These are phyloP conservation scores for Pomatostomus ruficeps DNA, from an alignment of 2,113 vertebrate species.

Conservation along the genomic window DNA sequence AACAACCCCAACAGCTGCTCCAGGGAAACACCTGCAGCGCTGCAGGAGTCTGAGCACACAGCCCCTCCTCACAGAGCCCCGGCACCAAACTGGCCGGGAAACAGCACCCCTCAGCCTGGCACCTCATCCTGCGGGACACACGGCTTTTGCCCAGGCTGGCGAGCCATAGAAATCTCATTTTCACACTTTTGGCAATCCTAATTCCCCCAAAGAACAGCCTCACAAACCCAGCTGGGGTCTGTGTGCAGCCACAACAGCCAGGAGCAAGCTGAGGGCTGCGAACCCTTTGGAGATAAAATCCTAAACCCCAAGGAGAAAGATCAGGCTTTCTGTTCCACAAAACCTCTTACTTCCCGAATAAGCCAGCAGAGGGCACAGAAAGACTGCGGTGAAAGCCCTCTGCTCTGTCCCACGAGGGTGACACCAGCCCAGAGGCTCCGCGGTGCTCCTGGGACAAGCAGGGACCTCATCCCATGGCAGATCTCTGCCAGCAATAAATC, in stretches of 20 bases:
- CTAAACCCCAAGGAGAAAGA: not conserved
- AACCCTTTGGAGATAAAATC: not conserved
- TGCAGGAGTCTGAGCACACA: not conserved
- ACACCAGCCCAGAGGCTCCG: rapidly evolving
- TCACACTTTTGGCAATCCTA: not conserved
- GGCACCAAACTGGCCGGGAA: not conserved
- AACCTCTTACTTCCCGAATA: not conserved
- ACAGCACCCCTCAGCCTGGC: not conserved
- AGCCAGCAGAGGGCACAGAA: slow-evolving; percentile 62
- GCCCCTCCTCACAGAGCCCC: not conserved
- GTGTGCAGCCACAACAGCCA: not conserved
- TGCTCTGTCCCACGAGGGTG: not conserved
- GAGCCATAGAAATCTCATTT: not conserved
- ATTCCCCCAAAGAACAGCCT: not conserved
- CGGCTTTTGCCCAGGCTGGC: not conserved
- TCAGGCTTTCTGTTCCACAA: not conserved
- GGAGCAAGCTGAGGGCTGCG: not conserved
- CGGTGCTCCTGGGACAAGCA: not conserved
- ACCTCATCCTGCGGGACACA: not conserved
- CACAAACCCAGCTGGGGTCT: not conserved
- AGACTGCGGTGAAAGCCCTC: not conserved
- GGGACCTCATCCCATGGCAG: not conserved
- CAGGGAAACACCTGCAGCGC: not conserved
- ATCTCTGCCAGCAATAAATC: not conserved
- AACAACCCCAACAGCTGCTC: not conserved